Evolutionary conservation across 1,140 invertebrate genomes (phyloP).

Genomic region (Vanessa tameamea): DNA sequence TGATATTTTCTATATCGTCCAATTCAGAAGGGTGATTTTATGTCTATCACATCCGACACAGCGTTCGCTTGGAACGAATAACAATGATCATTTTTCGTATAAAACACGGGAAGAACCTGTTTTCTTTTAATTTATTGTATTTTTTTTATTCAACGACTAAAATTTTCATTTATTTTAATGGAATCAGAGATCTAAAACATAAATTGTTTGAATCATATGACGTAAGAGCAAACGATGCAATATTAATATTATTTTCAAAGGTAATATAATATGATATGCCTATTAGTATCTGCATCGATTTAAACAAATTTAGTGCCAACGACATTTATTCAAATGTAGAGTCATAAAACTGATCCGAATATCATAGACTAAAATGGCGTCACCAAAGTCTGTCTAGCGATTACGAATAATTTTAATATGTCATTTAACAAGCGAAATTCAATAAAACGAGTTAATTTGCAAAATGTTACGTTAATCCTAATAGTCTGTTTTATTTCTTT

Average conservation of each 20-base stretch:
- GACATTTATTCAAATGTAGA: too few species aligned
- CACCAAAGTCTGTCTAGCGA: too few species aligned
- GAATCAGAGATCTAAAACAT: background rate
- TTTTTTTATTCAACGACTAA: background rate
- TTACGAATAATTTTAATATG: too few species aligned
- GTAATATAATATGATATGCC: too few species aligned
- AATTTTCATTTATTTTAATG: background rate
- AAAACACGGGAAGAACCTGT: slow-evolving; percentile 15
- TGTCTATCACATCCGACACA: background rate
- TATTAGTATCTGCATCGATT: too few species aligned
- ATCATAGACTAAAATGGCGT: too few species aligned
- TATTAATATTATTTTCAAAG: background rate
- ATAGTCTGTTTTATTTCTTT: background rate
- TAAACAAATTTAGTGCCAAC: too few species aligned
- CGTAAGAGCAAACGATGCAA: too few species aligned
- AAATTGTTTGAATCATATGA: background rate
- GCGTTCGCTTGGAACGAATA: slow-evolving; percentile 13
- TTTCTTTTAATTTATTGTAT: background rate
- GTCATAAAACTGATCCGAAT: too few species aligned
- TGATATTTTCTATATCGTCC: slow-evolving; percentile 18
- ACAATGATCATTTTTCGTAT: slow-evolving; percentile 14
- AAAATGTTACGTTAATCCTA: background rate
- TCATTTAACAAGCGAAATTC: too few species aligned
- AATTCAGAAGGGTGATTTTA: slow-evolving; percentile 22
- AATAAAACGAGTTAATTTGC: background rate